Evolutionary conservation across 2,888 invertebrate genomes (phyloP), one percentile per base, ranked within the genome.

Genomic region (Lucinisca nassula): DNA sequence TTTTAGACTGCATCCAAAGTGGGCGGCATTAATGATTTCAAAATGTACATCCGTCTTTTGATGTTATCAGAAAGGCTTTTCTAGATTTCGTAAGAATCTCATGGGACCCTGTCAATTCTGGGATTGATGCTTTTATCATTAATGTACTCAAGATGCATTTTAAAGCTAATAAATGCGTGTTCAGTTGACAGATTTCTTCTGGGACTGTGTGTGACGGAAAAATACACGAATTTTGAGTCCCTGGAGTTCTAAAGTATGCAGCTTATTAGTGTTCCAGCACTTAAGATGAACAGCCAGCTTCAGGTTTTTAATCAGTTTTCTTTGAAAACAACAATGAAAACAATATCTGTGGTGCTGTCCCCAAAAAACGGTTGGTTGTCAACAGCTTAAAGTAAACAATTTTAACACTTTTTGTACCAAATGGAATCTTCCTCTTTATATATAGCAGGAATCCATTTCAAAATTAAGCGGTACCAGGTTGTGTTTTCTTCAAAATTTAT

Each of bases 81-180:
- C 45, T 45, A 12, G 45, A 45, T 45, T 45, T 45, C 8, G 45
- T 17, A 45, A 61, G 6, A 24, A 24, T 35, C 67, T 67, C 67
- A 1, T 4, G 67, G 35, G 67, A 67, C 21, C 12, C 4, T 21
- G 10, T 6, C 67, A 67, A 67, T 67, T 35, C 35, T 35, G 10
- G 35, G 35, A 67, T 35, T 67, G 30, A 67, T 32, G 67, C 67
- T 67, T 67, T 67, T 67, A 67, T 35, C 67, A 67, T 67, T 32
- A 30, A 24, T 67, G 67, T 24, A 35, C 67, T 67, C 24, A 67
- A 67, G 67, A 67, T 67, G 67, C 67, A 67, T 67, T 67, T 67
- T 67, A 67, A 67, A 32, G 35, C 67, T 32, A 35, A 35, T 67
- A 67, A 67, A 67, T 67, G 67, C 35, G 24, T 30, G 30, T 32